phyloP scores from a whole-genome alignment of 2,888 invertebrate species.

The Cataglyphis albicans region DNA sequence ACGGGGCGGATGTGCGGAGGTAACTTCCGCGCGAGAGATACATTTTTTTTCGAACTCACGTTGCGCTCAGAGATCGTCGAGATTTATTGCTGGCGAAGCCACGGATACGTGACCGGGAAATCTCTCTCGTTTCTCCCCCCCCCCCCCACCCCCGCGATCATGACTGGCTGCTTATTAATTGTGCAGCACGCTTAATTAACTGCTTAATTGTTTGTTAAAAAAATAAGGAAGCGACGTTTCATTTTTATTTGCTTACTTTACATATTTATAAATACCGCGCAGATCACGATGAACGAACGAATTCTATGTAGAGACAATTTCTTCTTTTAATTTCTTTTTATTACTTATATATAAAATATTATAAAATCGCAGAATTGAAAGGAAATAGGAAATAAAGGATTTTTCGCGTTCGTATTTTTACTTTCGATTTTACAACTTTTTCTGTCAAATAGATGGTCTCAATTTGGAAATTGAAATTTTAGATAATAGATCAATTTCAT shows the following conservation, averaged over 20 bases:
- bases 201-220: constrained; percentile 45
- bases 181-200: constrained; percentile 49
- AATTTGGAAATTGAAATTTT: constrained; percentile 12
- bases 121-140: constrained; percentile 11
- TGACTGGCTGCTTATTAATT: constrained; percentile 48
- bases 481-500: not conserved
- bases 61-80: constrained; percentile 38
- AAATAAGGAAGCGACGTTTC: constrained; percentile 13
- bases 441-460: not conserved
- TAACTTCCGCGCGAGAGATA: constrained; percentile 44
- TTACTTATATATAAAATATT: not conserved
- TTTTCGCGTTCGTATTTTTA: not conserved
- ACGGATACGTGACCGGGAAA: constrained; percentile 44
- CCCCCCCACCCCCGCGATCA: not conserved
- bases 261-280: not conserved
- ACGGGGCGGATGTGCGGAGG: constrained; percentile 26
- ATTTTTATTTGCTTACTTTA: not conserved
- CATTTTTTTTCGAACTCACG: constrained; percentile 34
- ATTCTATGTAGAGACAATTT: constrained; percentile 1
- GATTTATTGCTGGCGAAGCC: constrained; percentile 36
- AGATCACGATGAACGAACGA: not conserved
- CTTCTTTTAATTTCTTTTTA: not conserved
- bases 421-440: not conserved
- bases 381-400: not conserved
- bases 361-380: not conserved